Conservation (phyloP, 1,140 invertebrate species). For the Drosophila carrolli region DNA sequence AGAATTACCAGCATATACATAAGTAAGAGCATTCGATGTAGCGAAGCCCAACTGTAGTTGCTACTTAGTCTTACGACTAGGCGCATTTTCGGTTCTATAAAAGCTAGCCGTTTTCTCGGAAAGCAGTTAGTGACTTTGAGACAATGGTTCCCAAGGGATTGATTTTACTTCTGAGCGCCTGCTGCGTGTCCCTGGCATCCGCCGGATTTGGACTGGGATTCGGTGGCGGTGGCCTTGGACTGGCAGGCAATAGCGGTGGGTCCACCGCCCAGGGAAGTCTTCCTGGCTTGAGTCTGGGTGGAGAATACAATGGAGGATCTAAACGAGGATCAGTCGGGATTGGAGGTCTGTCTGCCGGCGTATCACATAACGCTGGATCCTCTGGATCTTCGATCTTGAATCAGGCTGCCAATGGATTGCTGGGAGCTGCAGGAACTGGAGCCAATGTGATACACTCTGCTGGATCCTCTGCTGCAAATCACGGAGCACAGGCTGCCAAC, state of each 20-base stretch:
- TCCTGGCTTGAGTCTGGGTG: slow-evolving; percentile 12
- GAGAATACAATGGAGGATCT: slow-evolving; percentile 8
- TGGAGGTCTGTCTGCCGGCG: not conserved
- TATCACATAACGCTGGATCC: not conserved
- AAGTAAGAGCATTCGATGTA: not conserved
- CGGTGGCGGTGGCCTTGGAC: slow-evolving; percentile 12
- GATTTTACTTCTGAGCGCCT: slow-evolving; percentile 10
- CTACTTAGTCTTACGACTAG: slow-evolving; percentile 8
- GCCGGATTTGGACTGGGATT: slow-evolving; percentile 33
- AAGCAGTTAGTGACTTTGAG: slow-evolving; percentile 26
- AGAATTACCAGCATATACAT: no score
- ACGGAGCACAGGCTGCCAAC: not conserved
- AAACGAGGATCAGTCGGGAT: not conserved
- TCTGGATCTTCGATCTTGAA: slow-evolving; percentile 5
- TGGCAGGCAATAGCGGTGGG: slow-evolving; percentile 8
- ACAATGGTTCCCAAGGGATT: slow-evolving; percentile 42
- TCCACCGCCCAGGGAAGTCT: slow-evolving; percentile 9
- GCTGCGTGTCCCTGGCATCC: slow-evolving; percentile 22
- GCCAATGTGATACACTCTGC: not conserved
- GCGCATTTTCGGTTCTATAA: slow-evolving; percentile 27
- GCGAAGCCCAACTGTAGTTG: slow-evolving; percentile 1
- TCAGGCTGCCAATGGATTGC: slow-evolving; percentile 3
- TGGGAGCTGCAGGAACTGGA: slow-evolving; percentile 1
- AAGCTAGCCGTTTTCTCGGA: slow-evolving; percentile 19
- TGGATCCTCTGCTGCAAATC: not conserved